Base-by-base conservation (phyloP, 2,797 vertebrate genomes). In the Anguilla anguilla region DNA sequence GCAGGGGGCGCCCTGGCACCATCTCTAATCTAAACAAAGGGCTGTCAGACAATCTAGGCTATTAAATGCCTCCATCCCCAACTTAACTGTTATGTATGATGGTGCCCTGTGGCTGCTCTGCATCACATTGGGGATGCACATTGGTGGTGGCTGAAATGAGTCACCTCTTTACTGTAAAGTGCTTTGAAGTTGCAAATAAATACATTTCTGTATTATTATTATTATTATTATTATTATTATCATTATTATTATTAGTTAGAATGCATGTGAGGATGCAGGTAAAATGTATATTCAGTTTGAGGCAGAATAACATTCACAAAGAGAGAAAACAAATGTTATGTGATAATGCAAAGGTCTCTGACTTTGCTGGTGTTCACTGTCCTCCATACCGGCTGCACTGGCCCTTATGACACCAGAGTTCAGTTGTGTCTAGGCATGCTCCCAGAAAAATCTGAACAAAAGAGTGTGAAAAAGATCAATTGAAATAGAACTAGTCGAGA, bases 401-500 rank as follows among this genome's bases (percentile, higher is more conserved):
- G 77, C 17, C 77, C 28, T 11, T 46, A 83, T 55, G 19, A 28
- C 43, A 51, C 19, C 53, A 69, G 79, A 35, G 25, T 39, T 87
- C 39, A 46, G 31, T 7, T 82, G 35, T 59, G 81, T 69, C 57
- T 85, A 31, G 22, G 35, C 81, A 19, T 49, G 28, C 28, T 69
- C 35, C 61, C 46, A 83, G 35, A 83, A 64, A 59, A 72, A 17
- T 35, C 55, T 2, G 82, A 55, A 53, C 51, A 53, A 13, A 17
- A 83, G 31, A 57, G 25, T 53, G n/a, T 13, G n/a, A 53, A 83
- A 28, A 55, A 57, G 49, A 53, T 49, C 53, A 39, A 35, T 61
- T 35, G 69, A 84, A 55, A 64, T 64, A 39, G 72, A 72, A 31
- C 67, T 59, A 25, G 39, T 25, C 31, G 83, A 85, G 84, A 72